phyloP scores from a whole-genome alignment of 2,113 vertebrate genomes.

The Anolis carolinensis region DNA sequence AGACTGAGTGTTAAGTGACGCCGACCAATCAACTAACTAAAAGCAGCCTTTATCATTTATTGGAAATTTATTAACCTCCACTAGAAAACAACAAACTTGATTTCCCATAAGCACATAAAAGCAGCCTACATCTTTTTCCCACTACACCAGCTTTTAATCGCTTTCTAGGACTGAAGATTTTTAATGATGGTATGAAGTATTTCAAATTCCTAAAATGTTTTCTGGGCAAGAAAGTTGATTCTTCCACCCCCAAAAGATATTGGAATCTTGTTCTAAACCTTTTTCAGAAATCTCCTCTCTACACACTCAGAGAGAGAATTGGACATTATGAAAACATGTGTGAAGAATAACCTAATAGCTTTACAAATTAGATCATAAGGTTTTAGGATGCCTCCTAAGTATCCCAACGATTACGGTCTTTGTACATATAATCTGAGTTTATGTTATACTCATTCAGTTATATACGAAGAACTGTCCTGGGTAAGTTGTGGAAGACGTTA shows the following conservation, averaged over 20 bases:
- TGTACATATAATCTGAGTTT: no score
- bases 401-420: no score
- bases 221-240: neutral
- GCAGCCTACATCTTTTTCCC: constrained; percentile 40
- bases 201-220: neutral
- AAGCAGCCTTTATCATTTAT: constrained; percentile 53
- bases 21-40: constrained; percentile 33
- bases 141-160: constrained; percentile 43
- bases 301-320: neutral
- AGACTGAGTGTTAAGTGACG: constrained; percentile 45
- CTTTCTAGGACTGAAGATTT: constrained; percentile 52
- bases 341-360: no score
- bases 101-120: constrained; percentile 60
- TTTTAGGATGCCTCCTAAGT: no score
- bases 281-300: neutral
- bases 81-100: constrained; percentile 65
- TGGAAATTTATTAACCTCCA: constrained; percentile 67
- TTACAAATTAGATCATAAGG: no score
- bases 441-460: no score
- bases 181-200: constrained; percentile 39
- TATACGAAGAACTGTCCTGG: no score
- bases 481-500: no score
- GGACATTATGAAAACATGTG: no score
- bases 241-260: neutral
- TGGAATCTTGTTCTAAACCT: neutral